Base-by-base conservation (phyloP, 2,888 invertebrate genomes). In the Acleris sparsana region DNA sequence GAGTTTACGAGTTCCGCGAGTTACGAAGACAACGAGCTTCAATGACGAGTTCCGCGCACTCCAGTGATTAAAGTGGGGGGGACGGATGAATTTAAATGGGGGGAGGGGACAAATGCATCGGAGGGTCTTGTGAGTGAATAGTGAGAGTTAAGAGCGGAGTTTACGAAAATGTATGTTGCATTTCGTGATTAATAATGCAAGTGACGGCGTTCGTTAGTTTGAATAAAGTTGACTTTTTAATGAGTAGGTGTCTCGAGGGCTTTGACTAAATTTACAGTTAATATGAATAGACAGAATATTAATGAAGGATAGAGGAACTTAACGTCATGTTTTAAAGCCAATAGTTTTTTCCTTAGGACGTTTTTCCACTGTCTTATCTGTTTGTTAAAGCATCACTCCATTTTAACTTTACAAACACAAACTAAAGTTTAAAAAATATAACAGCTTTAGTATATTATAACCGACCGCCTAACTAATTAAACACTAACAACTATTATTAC, bases 21-120 rank as follows among this genome's bases (percentile, higher is more conserved):
- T 80, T 39, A 44, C 18, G 55, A 58, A 58, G 59, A 56, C 43
- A 43, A 16, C 55, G 25, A 49, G 49, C 7, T n/a, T 1, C 18
- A 43, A 43, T 56, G 56, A 43, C 62, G 49, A 51, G 48, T 29
- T 49, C 9, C 85, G 85, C 77, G 78, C 80, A 79, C 79, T 85
- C 89, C 87, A 89, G 89, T 90, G 89, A 91, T 90, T 89, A 89
- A 87, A 88, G 85, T 85, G 84, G 75, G 75, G 75, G 76, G 76
- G 82, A 83, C 81, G 85, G 88, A 88, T 88, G 88, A 87, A 89
- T 89, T 88, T 88, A 86, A 89, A 89, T 88, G 84, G 84, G 85
- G 84, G 79, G 73, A 70, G 72, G 80, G 79, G 80, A 86, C 86
- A 85, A 84, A 84, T 76, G 79, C 39, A 74, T 70, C 70, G 70